A percentile compares a stretch with the other conserved stretches of the same genome.
Evolutionary conservation across 2,113 vertebrate genomes (phyloP).

Genomic region (Rhizomys pruinosus): DNA sequence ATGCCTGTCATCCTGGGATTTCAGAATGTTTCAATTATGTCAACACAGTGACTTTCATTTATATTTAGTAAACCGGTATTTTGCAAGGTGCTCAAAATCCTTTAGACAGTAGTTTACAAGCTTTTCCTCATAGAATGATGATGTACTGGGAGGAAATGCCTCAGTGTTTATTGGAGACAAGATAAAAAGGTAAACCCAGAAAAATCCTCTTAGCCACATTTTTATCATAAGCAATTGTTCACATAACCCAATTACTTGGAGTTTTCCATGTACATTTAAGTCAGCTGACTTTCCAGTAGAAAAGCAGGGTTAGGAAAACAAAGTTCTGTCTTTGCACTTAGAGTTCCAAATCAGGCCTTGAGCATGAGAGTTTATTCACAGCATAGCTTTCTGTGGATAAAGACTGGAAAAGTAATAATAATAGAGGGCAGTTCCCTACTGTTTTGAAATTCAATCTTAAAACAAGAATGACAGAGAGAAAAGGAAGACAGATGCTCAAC

Average conservation of each 20-base stretch:
- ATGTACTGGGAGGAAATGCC: not conserved
- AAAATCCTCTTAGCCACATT: not conserved
- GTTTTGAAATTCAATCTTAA: not conserved
- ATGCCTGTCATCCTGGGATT: slow-evolving; percentile 12
- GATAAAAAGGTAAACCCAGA: not conserved
- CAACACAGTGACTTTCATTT: not conserved
- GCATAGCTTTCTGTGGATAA: not conserved
- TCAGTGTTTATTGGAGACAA: not conserved
- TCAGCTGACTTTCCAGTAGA: not conserved
- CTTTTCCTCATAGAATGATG: not conserved
- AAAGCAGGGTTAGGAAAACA: not conserved
- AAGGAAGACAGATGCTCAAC: not conserved
- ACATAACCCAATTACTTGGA: not conserved
- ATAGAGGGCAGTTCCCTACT: not conserved
- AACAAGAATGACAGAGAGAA: not conserved
- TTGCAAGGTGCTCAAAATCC: not conserved
- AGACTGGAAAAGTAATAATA: not conserved
- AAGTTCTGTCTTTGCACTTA: not conserved
- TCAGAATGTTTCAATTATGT: slow-evolving; percentile 46
- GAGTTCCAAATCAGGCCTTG: not conserved
- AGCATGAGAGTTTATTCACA: not conserved
- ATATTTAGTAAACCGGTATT: slow-evolving; percentile 5
- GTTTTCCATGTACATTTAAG: not conserved
- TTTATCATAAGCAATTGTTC: slow-evolving; percentile 3
- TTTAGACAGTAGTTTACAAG: slow-evolving; percentile 1